phyloP scores from a whole-genome alignment of 2,888 invertebrate species.

The Apamea epomidion region DNA sequence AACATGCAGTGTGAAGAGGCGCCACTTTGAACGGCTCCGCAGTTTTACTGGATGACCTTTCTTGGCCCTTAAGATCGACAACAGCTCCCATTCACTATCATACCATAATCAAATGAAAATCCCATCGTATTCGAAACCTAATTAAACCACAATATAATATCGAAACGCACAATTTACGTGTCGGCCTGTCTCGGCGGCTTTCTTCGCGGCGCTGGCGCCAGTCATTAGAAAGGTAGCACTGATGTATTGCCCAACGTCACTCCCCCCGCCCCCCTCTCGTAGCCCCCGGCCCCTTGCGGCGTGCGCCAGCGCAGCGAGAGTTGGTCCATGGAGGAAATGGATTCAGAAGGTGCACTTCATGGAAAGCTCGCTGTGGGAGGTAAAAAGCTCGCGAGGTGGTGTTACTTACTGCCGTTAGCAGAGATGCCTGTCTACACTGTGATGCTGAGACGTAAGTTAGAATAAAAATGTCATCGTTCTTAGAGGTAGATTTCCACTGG shows the following conservation, averaged over 20 bases:
- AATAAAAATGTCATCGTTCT: neutral
- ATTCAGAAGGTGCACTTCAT: slow-evolving; percentile 36
- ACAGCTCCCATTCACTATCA: neutral
- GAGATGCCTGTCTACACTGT: neutral
- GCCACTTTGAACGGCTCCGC: neutral
- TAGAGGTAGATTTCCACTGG: neutral
- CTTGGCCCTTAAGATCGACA: neutral
- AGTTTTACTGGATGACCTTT: neutral
- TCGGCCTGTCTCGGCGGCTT: slow-evolving; percentile 51
- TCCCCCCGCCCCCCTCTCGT: slow-evolving; percentile 5
- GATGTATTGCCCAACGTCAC: slow-evolving; percentile 56
- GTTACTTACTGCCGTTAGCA: neutral
- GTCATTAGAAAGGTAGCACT: slow-evolving; percentile 66
- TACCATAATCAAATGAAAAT: slow-evolving; percentile 39
- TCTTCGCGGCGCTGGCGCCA: slow-evolving; percentile 64
- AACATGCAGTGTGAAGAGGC: neutral
- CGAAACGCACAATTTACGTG: slow-evolving; percentile 56
- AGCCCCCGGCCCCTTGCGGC: slow-evolving; percentile 36
- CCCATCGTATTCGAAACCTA: slow-evolving; percentile 43
- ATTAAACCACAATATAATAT: slow-evolving; percentile 56
- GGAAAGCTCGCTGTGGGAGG: slow-evolving; percentile 15
- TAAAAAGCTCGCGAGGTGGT: neutral
- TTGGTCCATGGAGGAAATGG: neutral
- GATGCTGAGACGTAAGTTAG: neutral
- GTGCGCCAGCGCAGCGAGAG: slow-evolving; percentile 54